Conservation (phyloP, 2,797 vertebrate species). For the Chelmon rostratus region DNA sequence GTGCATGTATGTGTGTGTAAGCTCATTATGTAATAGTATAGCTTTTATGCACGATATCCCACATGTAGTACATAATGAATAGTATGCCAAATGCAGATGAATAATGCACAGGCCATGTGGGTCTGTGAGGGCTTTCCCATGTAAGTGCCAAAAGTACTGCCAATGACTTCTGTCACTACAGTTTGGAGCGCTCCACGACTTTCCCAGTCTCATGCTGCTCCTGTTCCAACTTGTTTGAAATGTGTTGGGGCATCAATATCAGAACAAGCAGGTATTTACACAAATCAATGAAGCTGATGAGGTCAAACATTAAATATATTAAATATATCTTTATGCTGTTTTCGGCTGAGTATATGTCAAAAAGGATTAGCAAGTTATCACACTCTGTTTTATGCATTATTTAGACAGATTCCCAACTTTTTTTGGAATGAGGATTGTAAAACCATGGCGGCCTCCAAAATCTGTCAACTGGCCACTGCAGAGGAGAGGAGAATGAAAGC, state of each 20-base stretch:
- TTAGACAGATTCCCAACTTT: too few relatives aligned
- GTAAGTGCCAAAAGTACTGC: conserved; percentile 14
- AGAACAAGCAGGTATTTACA: too few relatives aligned
- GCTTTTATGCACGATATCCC: conserved; percentile 8
- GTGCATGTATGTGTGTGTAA: background rate
- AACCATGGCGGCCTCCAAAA: conserved; percentile 20
- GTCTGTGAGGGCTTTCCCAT: conserved; percentile 45
- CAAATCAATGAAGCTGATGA: too few relatives aligned
- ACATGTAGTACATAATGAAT: conserved; percentile 41
- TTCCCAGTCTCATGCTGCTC: too few relatives aligned
- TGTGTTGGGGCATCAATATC: too few relatives aligned
- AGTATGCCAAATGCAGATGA: conserved; percentile 24
- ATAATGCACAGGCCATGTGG: conserved; percentile 40
- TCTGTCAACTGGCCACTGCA: background rate
- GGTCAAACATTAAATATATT: too few relatives aligned
- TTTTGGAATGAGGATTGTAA: background rate
- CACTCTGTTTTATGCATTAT: too few relatives aligned
- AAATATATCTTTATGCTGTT: too few relatives aligned
- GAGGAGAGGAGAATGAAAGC: background rate
- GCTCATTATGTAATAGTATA: conserved; percentile 36
- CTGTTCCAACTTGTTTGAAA: too few relatives aligned
- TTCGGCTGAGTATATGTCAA: too few relatives aligned
- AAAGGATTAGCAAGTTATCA: too few relatives aligned
- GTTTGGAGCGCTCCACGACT: too few relatives aligned
- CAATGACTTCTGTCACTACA: conserved; percentile 3